Evolutionary conservation across 2,888 invertebrate species (phyloP).

Genomic region (Crematogaster levior): DNA sequence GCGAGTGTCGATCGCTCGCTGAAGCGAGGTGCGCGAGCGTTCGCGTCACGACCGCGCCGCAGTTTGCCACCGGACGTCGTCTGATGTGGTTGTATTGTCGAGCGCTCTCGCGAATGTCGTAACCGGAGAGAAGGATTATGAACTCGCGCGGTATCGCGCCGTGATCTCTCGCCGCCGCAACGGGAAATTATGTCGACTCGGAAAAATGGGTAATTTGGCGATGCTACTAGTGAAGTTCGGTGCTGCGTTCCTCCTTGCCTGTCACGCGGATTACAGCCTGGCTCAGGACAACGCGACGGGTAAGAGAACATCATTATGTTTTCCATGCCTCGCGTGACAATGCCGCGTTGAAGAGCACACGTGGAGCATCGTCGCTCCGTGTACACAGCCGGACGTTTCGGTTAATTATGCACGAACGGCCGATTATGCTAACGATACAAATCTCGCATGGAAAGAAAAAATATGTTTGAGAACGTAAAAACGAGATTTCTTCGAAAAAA

Average conservation of each 20-base stretch:
- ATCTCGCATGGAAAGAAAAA: background rate
- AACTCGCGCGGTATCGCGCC: slow-evolving; percentile 56
- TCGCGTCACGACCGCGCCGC: background rate
- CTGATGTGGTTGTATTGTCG: slow-evolving; percentile 51
- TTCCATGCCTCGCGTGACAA: background rate
- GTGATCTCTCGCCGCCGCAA: slow-evolving; percentile 63
- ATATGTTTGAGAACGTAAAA: background rate
- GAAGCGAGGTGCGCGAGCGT: background rate
- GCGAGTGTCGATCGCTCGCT: no score
- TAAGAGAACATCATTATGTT: slow-evolving; percentile 58
- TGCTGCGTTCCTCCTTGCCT: slow-evolving; percentile 79
- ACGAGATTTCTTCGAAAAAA: background rate
- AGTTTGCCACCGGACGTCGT: slow-evolving; percentile 73
- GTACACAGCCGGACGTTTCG: background rate
- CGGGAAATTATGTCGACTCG: slow-evolving; percentile 78
- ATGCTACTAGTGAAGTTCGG: slow-evolving; percentile 80
- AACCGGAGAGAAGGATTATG: slow-evolving; percentile 41
- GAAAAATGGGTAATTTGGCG: slow-evolving; percentile 82
- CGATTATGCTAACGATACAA: background rate
- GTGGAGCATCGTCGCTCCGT: slow-evolving; percentile 52
- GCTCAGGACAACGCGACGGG: slow-evolving; percentile 77
- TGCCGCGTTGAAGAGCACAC: slow-evolving; percentile 62
- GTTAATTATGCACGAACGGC: background rate
- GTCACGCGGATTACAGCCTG: slow-evolving; percentile 81
- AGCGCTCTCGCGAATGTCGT: background rate